Evolutionary conservation across 2,888 invertebrate species (phyloP).

Genomic region (Archips xylosteana): DNA sequence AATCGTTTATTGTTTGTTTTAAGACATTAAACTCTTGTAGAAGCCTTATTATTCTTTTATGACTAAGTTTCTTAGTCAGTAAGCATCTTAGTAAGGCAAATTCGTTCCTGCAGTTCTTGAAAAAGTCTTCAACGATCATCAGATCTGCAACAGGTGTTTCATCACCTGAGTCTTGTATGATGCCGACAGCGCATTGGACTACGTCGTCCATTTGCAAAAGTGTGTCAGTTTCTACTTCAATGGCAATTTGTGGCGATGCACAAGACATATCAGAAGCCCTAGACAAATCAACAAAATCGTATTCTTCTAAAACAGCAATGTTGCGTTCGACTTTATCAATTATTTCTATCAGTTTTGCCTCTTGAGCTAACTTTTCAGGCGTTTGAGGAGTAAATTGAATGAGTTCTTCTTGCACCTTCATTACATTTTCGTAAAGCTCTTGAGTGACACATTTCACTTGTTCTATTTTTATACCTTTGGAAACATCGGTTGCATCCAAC

Average conservation of each 20-base stretch:
- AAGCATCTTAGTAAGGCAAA: constrained; percentile 66
- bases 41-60: constrained; percentile 71
- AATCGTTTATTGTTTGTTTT: constrained; percentile 59
- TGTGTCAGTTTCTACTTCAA: constrained; percentile 64
- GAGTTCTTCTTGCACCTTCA: constrained; percentile 68
- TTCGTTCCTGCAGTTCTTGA: constrained; percentile 66
- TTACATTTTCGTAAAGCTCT: constrained; percentile 65
- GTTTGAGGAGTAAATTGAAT: constrained; percentile 62
- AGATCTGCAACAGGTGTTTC: constrained; percentile 61
- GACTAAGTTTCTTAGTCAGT: constrained; percentile 62
- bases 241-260: constrained; percentile 58
- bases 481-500: constrained; percentile 62
- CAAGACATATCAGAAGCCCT: constrained; percentile 63
- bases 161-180: constrained; percentile 61
- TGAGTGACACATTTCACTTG: constrained; percentile 65
- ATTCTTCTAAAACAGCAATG: constrained; percentile 72
- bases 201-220: constrained; percentile 65
- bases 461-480: constrained; percentile 63
- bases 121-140: constrained; percentile 68
- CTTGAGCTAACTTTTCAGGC: constrained; percentile 57
- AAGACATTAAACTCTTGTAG: constrained; percentile 68
- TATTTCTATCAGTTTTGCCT: constrained; percentile 68
- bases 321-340: constrained; percentile 70
- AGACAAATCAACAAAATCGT: constrained; percentile 70
- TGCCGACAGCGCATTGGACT: constrained; percentile 62